Evolutionary conservation across 1,140 invertebrate genomes (phyloP).

Genomic region (Drosophila pseudoananassae): DNA sequence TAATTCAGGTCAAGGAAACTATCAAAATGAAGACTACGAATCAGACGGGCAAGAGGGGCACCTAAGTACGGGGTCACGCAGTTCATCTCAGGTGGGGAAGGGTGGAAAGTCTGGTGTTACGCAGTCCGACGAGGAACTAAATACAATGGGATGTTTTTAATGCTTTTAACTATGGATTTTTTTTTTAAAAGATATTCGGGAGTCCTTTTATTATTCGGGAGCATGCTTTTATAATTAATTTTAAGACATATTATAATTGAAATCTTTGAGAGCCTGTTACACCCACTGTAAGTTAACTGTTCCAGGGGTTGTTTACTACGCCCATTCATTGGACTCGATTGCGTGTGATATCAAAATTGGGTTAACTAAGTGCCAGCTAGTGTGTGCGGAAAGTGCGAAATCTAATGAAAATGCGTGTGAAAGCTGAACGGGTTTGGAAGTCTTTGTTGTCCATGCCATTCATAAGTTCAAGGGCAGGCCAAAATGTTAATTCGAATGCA

Average conservation of each 20-base stretch:
- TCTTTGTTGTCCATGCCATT: conserved; percentile 20
- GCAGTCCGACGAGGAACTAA: neutral
- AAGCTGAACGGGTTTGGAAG: conserved; percentile 29
- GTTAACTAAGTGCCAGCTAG: conserved; percentile 76
- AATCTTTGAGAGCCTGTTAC: too few species aligned
- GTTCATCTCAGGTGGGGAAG: conserved; percentile 22
- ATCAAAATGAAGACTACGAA: conserved; percentile 60
- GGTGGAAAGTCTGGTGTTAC: conserved; percentile 9
- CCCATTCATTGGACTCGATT: conserved; percentile 65
- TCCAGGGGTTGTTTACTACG: conserved; percentile 47
- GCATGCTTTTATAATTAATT: too few species aligned
- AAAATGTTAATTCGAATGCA: conserved; percentile 16
- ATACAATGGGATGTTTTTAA: conserved; percentile 6
- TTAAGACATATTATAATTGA: too few species aligned
- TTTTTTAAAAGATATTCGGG: too few species aligned
- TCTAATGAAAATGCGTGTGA: conserved; percentile 66
- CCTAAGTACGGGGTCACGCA: conserved; percentile 13
- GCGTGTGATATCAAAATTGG: conserved; percentile 69
- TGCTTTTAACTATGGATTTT: neutral
- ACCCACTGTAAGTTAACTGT: conserved; percentile 5
- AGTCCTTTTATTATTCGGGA: too few species aligned
- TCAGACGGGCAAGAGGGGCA: conserved; percentile 4
- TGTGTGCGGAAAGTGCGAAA: conserved; percentile 57
- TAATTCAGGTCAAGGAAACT: conserved; percentile 77
- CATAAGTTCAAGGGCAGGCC: conserved; percentile 69